Evolutionary conservation across 2,797 vertebrate species (phyloP).

Genomic region (Jordanella pulchra): DNA sequence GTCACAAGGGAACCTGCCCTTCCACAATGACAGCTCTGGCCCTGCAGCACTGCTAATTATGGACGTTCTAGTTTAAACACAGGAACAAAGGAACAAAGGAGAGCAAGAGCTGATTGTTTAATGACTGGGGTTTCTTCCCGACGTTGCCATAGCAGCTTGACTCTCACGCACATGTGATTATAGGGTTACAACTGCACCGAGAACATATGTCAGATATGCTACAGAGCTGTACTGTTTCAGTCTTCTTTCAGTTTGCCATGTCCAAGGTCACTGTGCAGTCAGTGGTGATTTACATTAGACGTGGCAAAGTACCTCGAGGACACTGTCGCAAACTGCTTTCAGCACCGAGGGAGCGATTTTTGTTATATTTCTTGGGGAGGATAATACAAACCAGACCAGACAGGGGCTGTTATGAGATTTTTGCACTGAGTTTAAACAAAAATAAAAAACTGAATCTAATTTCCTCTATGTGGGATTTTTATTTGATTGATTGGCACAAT

Average conservation of each 20-base stretch:
- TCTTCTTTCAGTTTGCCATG: constrained; percentile 14
- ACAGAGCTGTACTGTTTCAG: not conserved
- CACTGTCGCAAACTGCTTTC: constrained; percentile 32
- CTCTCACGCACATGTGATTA: constrained; percentile 72
- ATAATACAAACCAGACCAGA: constrained; percentile 16
- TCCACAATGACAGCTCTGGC: constrained; percentile 72
- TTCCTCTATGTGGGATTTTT: too few species aligned
- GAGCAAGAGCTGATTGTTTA: constrained; percentile 85
- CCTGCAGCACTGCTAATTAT: constrained; percentile 83
- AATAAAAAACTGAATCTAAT: not conserved
- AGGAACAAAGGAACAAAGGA: constrained; percentile 79
- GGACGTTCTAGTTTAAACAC: constrained; percentile 74
- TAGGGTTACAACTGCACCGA: constrained; percentile 52
- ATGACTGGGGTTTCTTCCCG: constrained; percentile 82
- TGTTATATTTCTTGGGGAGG: not conserved
- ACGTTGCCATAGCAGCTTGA: constrained; percentile 83
- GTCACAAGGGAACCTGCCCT: constrained; percentile 50
- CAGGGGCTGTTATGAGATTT: not conserved
- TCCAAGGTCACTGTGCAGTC: constrained; percentile 56
- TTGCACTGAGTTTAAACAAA: not conserved
- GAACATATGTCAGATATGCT: constrained; percentile 22
- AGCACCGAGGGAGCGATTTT: not conserved
- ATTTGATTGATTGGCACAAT: too few species aligned
- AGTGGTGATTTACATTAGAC: constrained; percentile 29
- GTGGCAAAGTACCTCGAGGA: constrained; percentile 50